Evolutionary conservation across 2,888 invertebrate genomes (phyloP), one percentile per base, ranked within the genome.

Genomic region (Helleia helle): DNA sequence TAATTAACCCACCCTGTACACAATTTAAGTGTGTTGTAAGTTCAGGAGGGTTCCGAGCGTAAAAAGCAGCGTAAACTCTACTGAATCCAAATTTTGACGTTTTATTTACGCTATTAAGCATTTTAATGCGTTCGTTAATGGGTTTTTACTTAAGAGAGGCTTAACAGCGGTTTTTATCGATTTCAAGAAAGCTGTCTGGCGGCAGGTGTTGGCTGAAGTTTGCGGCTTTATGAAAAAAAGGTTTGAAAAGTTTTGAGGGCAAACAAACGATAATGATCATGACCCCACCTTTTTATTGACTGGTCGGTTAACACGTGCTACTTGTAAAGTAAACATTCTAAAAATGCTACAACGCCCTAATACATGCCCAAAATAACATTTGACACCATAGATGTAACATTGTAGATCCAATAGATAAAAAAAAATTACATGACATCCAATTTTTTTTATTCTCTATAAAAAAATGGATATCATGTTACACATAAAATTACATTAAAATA

Each of bases 251-350:
- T n/a, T n/a, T n/a, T n/a, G n/a, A n/a, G 45, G 41, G 44, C 45
- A 45, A 44, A 50, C 53, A 51, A 49, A 51, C 42, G 50, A 46
- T 44, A 46, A 54, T 56, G 59, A 64, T 68, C 64, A 62, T 65
- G 62, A 57, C 52, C 46, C 42, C 50, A 55, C 64, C 58, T 58
- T 44, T 51, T 51, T 51, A 52, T 54, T 58, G 51, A 48, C 14
- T 13, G 25, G 25, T n/a, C 36, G 52, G 52, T 56, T 67, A 71
- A 72, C 76, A 72, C 76, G 75, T 68, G 79, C 74, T 70, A 55
- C 63, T 53, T 40, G 25, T 45, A 57, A 56, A 55, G 59, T 62
- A 68, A 71, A 68, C 60, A 69, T 49, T 40, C 39, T 45, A 44
- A 44, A 59, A 64, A 59, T 62, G 65, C 60, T 63, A 63, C 58